phyloP scores from a whole-genome alignment of 2,797 vertebrate species.

The Rhinatrema bivittatum region DNA sequence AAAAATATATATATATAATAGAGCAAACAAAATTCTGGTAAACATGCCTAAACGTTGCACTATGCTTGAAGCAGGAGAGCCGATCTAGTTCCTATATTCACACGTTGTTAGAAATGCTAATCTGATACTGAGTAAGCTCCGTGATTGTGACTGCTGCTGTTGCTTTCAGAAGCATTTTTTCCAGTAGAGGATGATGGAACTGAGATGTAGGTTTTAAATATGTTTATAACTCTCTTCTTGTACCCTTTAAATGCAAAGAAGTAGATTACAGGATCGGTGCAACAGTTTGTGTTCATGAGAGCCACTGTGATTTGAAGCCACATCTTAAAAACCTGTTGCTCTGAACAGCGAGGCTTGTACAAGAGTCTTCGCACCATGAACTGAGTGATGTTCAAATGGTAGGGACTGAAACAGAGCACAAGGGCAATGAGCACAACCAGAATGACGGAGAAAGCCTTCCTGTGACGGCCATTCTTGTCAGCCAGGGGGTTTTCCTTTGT shows the following conservation, averaged over 20 bases:
- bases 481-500: conserved; percentile 56
- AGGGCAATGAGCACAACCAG: conserved; percentile 51
- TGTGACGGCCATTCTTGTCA: conserved; percentile 42
- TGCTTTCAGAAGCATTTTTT: conserved; percentile 59
- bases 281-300: conserved; percentile 79
- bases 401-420: conserved; percentile 69
- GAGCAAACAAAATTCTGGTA: background rate
- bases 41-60: background rate
- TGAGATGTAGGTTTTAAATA: conserved; percentile 59
- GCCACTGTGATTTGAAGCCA: conserved; percentile 68
- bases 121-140: conserved; percentile 1
- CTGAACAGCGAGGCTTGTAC: conserved; percentile 44
- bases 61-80: background rate
- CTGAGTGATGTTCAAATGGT: conserved; percentile 71
- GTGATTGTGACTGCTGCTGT: conserved; percentile 52
- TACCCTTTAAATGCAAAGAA: conserved; percentile 75
- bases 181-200: conserved; percentile 42
- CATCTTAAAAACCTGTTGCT: conserved; percentile 63
- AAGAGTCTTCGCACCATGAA: conserved; percentile 60
- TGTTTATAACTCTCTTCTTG: conserved; percentile 63
- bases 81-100: conserved; percentile 3
- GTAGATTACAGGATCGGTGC: conserved; percentile 76
- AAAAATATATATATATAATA: no score
- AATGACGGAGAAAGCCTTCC: conserved; percentile 61
- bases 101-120: no score